Evolutionary conservation across 2,797 vertebrate genomes (phyloP).

Genomic region (Catamblyrhynchus diadema): DNA sequence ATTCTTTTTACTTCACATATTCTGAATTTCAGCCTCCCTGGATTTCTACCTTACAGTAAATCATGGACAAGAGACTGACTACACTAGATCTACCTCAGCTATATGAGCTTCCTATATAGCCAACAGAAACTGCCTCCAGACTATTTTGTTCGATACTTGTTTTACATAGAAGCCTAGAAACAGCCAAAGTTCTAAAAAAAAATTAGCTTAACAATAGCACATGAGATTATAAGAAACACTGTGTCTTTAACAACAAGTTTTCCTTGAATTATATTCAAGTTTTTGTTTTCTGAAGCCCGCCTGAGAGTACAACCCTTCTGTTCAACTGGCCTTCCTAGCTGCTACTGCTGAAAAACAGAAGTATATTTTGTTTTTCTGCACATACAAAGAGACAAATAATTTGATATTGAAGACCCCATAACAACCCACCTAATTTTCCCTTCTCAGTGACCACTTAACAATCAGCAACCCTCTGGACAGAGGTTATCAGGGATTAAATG

Average conservation of each 20-base stretch:
- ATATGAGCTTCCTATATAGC: fast-evolving
- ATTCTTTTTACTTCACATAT: background rate
- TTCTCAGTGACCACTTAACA: background rate
- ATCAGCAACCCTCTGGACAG: background rate
- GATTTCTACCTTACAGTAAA: background rate
- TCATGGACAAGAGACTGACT: background rate
- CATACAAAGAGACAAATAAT: background rate
- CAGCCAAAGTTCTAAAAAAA: background rate
- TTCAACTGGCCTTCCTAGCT: background rate
- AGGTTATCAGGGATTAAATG: background rate
- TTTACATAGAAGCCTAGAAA: background rate
- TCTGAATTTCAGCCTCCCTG: background rate
- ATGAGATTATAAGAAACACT: background rate
- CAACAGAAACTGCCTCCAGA: background rate
- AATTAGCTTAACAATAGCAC: background rate
- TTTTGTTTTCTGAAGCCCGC: background rate
- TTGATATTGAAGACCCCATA: background rate
- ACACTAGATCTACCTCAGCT: background rate
- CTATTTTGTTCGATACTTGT: background rate
- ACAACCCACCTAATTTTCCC: background rate
- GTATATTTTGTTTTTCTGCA: background rate
- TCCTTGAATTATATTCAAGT: background rate
- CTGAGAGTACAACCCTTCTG: background rate
- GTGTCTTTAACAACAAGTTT: background rate
- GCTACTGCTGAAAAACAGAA: background rate